Evolutionary conservation across 2,888 invertebrate species (phyloP), one percentile per base, ranked within the genome.

Genomic region (Amiota mariae): DNA sequence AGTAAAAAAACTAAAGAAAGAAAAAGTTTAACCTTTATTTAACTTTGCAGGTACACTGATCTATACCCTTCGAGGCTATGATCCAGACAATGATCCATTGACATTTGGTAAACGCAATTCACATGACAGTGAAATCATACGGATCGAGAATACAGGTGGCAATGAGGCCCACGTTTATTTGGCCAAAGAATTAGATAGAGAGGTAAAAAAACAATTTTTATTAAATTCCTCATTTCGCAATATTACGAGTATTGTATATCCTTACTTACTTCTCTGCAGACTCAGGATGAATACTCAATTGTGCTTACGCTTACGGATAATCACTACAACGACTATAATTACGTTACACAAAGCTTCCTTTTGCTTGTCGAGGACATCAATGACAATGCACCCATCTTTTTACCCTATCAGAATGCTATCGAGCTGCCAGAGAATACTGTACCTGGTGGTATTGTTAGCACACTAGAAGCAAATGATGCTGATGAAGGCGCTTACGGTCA

Each of bases 401-500:
- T 94, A 88, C 94, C 95, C 20, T 96, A 96, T 90, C 95, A 95
- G 82, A 94, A 95, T 63, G 95, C 96, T 71, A 92, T 97, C 77
- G 93, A 93, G 74, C 92, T 97, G 57, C 93, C 93, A 74, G 97
- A 97, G 91, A 93, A 96, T 89, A 93, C 95, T 71, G 90, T 92
- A 8, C 95, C 96, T 0, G 36, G 36, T 2, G 94, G 95, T 18
- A 91, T 95, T 75, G 90, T 97, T 66, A 92, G 94, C 13, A 94
- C 95, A 1, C 92, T 97, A 46, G 96, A 97, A 90, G 97, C 97
- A 12, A 95, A 94, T 6, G 97, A 97, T 89, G 93, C 94, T 70
- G 97, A 97, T 87, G 96, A 97, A 90, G 97, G 97, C 66, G 95
- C 96, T 56, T 97, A 97, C 85, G 97, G 97, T 59, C 97, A 97